These are phyloP conservation scores for Hydrotaea diabolus DNA, from an alignment of 2,888 invertebrate species.

Conservation along the genomic window DNA sequence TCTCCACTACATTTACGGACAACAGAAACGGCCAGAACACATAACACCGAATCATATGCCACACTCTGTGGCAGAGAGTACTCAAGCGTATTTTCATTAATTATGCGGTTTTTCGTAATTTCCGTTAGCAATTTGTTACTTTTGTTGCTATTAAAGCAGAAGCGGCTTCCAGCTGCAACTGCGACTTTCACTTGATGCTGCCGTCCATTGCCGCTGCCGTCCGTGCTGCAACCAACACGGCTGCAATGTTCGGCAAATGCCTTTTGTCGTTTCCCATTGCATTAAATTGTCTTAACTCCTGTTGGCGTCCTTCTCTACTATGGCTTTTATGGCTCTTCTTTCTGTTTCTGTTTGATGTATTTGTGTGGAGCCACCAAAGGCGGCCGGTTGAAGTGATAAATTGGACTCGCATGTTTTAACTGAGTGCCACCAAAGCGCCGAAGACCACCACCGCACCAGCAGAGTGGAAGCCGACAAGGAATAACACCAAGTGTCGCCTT, in stretches of 20 bases:
- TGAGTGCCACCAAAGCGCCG: conserved; percentile 24
- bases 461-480: neutral
- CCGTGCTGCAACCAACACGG: neutral
- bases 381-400: conserved; percentile 66
- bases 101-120: conserved; percentile 67
- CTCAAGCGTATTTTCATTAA: conserved; percentile 69
- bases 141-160: conserved; percentile 48
- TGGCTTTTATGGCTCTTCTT: neutral
- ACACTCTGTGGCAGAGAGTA: conserved; percentile 44
- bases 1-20: conserved; percentile 45
- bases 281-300: neutral
- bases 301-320: neutral
- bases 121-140: conserved; percentile 67
- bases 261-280: neutral
- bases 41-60: conserved; percentile 51
- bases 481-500: conserved; percentile 64
- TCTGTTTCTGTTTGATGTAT: conserved; percentile 36
- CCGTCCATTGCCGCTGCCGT: neutral
- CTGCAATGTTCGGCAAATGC: conserved; percentile 1
- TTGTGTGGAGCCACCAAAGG: conserved; percentile 52
- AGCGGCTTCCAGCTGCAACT: conserved; percentile 35
- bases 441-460: neutral
- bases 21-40: conserved; percentile 32
- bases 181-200: neutral
- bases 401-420: conserved; percentile 66